Percentiles rank a stretch among this genome's conserved stretches.
Conservation (phyloP, 2,113 vertebrate species). For the Elgaria multicarinata region DNA sequence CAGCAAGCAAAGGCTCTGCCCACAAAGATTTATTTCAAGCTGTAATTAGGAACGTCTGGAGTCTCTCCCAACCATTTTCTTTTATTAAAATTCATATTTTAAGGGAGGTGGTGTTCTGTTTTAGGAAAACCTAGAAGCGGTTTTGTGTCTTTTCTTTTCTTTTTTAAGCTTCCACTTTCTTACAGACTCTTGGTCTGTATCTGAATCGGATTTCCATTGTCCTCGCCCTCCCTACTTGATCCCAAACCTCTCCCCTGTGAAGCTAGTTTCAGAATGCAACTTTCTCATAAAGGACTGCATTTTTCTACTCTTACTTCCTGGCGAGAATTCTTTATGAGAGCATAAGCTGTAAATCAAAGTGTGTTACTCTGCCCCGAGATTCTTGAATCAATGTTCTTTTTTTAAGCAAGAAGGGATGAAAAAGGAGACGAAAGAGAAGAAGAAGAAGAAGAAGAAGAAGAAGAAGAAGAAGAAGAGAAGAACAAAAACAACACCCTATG, state of each 20-base stretch:
- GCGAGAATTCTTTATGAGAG: background rate
- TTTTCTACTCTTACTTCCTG: constrained; percentile 36
- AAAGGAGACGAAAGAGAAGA: constrained; percentile 1
- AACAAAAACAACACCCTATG: constrained; percentile 27
- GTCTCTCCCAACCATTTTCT: constrained; percentile 82
- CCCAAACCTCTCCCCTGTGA: constrained; percentile 42
- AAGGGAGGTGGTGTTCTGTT: constrained; percentile 43
- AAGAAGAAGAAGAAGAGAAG: constrained; percentile 1
- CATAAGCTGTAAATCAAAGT: constrained; percentile 43
- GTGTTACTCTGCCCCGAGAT: constrained; percentile 35
- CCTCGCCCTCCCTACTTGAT: constrained; percentile 34
- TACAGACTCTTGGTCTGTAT: constrained; percentile 49
- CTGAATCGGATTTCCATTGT: constrained; percentile 70
- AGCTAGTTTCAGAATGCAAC: constrained; percentile 71
- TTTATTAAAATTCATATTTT: constrained; percentile 76
- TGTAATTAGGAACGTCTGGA: constrained; percentile 96
- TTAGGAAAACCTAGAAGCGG: constrained; percentile 52
- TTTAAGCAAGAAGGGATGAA: constrained; percentile 1
- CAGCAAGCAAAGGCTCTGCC: constrained; percentile 78
- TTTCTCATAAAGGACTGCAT: constrained; percentile 56
- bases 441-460: background rate
- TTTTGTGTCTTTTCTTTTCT: constrained; percentile 61
- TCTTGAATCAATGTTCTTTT: constrained; percentile 66
- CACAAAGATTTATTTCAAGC: constrained; percentile 87
- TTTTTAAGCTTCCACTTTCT: constrained; percentile 68